Conservation (phyloP, 2,888 invertebrate genomes). For the Protodeltote pygarga region DNA sequence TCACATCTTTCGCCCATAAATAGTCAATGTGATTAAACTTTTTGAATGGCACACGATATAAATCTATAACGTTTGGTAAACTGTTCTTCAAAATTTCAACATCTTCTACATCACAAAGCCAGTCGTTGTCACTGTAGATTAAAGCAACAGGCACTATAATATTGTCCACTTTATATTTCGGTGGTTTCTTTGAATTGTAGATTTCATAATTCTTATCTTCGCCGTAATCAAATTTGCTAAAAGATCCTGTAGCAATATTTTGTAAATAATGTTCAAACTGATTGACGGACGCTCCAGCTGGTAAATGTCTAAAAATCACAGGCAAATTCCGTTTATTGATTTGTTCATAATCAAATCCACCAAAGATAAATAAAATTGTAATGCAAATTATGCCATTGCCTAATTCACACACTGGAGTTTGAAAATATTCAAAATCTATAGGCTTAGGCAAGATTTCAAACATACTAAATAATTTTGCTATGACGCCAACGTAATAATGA, state of each 20-base stretch:
- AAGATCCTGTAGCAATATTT: slow-evolving; percentile 39
- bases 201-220: slow-evolving; percentile 31
- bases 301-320: slow-evolving; percentile 40
- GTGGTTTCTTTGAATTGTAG: slow-evolving; percentile 43
- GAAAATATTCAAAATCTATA: not conserved
- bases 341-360: slow-evolving; percentile 50
- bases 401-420: slow-evolving; percentile 24
- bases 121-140: slow-evolving; percentile 50
- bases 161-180: slow-evolving; percentile 44
- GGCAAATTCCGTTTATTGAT: slow-evolving; percentile 36
- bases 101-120: slow-evolving; percentile 40
- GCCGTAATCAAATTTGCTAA: slow-evolving; percentile 53
- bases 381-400: slow-evolving; percentile 40
- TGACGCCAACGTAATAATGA: slow-evolving; percentile 12
- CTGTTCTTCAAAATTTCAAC: slow-evolving; percentile 35
- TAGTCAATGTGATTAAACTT: slow-evolving; percentile 55
- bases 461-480: slow-evolving; percentile 20
- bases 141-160: slow-evolving; percentile 47
- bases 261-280: slow-evolving; percentile 67
- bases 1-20: slow-evolving; percentile 50
- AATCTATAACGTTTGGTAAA: slow-evolving; percentile 44
- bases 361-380: slow-evolving; percentile 32
- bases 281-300: slow-evolving; percentile 75
- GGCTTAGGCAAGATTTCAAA: slow-evolving; percentile 27
- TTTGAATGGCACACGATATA: slow-evolving; percentile 33